Conservation (phyloP, 2,888 invertebrate genomes). For the Cataglyphis albicans region DNA sequence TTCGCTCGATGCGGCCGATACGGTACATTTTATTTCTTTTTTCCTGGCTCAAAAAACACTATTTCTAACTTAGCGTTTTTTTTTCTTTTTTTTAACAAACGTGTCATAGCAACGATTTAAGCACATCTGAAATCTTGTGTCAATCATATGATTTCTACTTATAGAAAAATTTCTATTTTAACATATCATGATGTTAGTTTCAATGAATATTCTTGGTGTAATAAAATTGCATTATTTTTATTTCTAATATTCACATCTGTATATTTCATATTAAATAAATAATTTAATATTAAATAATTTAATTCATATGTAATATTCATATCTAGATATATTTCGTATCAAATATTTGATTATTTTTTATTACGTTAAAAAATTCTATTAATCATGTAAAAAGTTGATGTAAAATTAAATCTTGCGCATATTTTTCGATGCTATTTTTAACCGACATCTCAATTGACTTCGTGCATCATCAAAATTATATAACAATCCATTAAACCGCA, state of each 20-base stretch:
- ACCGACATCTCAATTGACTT: constrained; percentile 8
- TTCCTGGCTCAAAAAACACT: background rate
- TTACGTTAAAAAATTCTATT: background rate
- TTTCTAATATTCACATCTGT: no score
- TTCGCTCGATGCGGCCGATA: background rate
- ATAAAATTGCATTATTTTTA: no score
- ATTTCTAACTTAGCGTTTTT: background rate
- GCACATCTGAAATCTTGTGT: background rate
- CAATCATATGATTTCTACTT: background rate
- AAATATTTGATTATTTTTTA: background rate
- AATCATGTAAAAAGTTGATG: background rate
- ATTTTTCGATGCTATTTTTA: background rate
- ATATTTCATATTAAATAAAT: no score
- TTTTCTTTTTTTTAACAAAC: background rate
- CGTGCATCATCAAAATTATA: constrained; percentile 9
- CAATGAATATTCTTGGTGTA: background rate
- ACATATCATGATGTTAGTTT: background rate
- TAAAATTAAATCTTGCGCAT: background rate
- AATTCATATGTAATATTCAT: no score
- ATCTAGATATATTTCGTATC: no score
- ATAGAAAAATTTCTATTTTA: background rate
- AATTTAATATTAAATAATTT: no score
- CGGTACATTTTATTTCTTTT: background rate
- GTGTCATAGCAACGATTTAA: background rate
- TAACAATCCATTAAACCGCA: constrained; percentile 28